phyloP scores from a whole-genome alignment of 2,888 invertebrate genomes.

The Hanleya hanleyi region DNA sequence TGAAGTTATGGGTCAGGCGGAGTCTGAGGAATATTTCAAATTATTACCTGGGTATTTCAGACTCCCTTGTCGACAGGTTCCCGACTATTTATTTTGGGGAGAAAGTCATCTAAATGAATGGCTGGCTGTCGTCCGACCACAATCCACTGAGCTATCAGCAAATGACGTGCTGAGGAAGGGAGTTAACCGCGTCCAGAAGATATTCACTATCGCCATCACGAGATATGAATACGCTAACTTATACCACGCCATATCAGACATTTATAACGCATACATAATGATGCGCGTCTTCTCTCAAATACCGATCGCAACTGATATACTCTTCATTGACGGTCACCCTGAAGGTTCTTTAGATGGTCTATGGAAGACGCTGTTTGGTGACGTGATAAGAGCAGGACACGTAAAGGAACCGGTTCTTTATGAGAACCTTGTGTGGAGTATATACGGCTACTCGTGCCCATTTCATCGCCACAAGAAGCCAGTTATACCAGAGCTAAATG shows the following conservation, averaged over 20 bases:
- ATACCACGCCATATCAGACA: conserved; percentile 67
- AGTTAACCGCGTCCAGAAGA: not conserved
- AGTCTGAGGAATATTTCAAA: conserved; percentile 18
- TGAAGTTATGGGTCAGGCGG: conserved; percentile 14
- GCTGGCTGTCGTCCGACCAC: conserved; percentile 15
- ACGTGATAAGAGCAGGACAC: conserved; percentile 49
- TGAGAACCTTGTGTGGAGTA: conserved; percentile 58
- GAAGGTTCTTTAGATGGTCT: conserved; percentile 59
- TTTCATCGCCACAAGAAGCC: conserved; percentile 51
- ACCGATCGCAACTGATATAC: conserved; percentile 52
- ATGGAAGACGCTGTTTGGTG: conserved; percentile 66
- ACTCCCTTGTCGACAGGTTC: conserved; percentile 37
- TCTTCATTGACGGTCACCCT: conserved; percentile 69
- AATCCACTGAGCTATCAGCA: not conserved
- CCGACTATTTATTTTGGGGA: conserved; percentile 25
- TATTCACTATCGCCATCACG: conserved; percentile 54
- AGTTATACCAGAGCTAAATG: conserved; percentile 57
- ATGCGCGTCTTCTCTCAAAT: conserved; percentile 45
- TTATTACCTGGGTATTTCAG: conserved; percentile 47
- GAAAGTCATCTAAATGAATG: conserved; percentile 45
- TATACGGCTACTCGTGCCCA: conserved; percentile 66
- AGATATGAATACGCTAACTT: conserved; percentile 67
- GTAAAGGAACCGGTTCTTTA: conserved; percentile 45
- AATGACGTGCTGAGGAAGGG: not conserved
- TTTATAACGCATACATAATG: conserved; percentile 62